Evolutionary conservation across 2,113 vertebrate species (phyloP), one percentile per base, ranked within the genome.

Genomic region (Theristicus caerulescens): DNA sequence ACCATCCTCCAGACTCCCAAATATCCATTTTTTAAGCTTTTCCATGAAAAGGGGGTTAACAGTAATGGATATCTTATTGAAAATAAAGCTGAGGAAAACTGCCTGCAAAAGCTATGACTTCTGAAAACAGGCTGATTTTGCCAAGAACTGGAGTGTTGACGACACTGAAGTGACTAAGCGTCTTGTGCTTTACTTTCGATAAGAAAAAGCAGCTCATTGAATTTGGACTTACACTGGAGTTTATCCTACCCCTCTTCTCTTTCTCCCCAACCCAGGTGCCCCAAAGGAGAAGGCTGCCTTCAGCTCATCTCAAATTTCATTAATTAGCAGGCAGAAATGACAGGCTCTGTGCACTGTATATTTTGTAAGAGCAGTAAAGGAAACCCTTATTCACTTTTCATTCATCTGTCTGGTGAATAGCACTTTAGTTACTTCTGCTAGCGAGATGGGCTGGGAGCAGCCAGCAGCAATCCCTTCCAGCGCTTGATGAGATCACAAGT

Each of bases 111-210:
- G 58, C 64, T 46, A 9, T 66, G 92, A 51, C 76, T 95, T 31
- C 72, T 83, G 67, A 86, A 74, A 92, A 64, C 0, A 1, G 55
- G 29, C 86, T 82, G 42, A 44, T 95, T 94, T 78, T 74, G 91
- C 93, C 88, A 91, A 88, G 86, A 81, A 80, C 46, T 55, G 46
- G 76, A 78, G 83, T 3, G 16, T 3, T 91, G 77, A 93, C 83
- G 84, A 67, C 69, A 47, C 94, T 44, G 31, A 22, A 86, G 73
- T 94, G 93, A 89, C 82, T 86, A 87, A 92, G 72, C 88, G 83
- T n/a, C 72, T 70, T 12, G 4, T 62, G 65, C 90, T 90, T 67
- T 81, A 13, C 44, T 69, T 93, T 10, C 0, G 3, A 11, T 82
- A 79, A 52, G 69, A 47, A 58, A 83, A 86, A 86, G 16, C 64